Conservation (phyloP, 1,140 invertebrate species). For the Hypsibius dujardini region DNA sequence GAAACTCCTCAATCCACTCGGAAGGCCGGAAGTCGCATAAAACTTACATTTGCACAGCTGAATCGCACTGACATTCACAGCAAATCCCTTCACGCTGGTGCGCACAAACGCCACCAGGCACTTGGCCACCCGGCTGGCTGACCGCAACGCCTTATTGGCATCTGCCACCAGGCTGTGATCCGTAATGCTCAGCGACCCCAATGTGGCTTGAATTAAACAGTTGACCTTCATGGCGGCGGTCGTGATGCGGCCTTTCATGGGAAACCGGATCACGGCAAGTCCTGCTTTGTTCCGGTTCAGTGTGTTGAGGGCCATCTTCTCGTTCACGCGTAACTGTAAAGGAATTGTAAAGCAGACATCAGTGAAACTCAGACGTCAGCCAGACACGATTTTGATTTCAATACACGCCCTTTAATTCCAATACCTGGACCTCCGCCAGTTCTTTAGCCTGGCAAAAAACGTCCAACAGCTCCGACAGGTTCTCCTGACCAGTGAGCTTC, state of each 20-base stretch:
- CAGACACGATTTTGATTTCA: no score
- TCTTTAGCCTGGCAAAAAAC: constrained; percentile 29
- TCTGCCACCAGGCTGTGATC: constrained; percentile 50
- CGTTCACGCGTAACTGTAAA: constrained; percentile 33
- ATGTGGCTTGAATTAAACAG: constrained; percentile 50
- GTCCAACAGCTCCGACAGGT: constrained; percentile 29
- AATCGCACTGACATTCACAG: constrained; percentile 40
- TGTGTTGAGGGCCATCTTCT: constrained; percentile 42
- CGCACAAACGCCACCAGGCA: constrained; percentile 35
- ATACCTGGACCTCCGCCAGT: constrained; percentile 29
- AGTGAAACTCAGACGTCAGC: no score
- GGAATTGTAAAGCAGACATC: no score
- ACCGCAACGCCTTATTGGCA: constrained; percentile 47
- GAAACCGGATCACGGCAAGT: constrained; percentile 38
- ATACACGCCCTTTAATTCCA: no score
- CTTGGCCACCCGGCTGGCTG: constrained; percentile 46
- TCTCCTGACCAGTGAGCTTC: constrained; percentile 28
- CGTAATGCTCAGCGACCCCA: constrained; percentile 48
- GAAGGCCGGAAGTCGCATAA: no score
- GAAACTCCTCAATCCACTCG: no score
- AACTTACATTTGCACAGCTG: constrained; percentile 43
- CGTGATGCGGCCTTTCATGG: constrained; percentile 38
- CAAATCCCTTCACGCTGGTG: constrained; percentile 27
- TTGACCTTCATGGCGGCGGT: constrained; percentile 33
- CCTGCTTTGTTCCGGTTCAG: constrained; percentile 42